A percentile compares a stretch with the other conserved stretches of the same genome.
These are phyloP conservation scores for Glossosoma conforme DNA, from an alignment of 1,140 invertebrate genomes.

Conservation along the genomic window DNA sequence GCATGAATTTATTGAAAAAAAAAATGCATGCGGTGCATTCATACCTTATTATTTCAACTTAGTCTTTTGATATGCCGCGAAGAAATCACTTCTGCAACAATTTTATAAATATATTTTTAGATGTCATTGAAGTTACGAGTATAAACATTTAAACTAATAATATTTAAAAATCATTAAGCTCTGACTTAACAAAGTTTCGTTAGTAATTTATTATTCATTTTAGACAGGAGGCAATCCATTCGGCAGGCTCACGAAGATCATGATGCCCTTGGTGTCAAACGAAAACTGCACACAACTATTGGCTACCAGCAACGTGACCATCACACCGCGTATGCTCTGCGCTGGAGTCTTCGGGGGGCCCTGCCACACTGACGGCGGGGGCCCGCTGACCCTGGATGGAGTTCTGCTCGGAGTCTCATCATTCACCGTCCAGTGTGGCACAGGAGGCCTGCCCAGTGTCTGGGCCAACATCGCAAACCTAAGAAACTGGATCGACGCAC, in stretches of 20 bases:
- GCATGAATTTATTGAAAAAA: too few relatives aligned
- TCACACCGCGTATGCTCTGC: not conserved
- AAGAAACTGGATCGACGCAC: too few relatives aligned
- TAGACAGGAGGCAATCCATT: constrained; percentile 2
- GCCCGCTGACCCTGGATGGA: not conserved
- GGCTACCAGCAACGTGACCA: not conserved
- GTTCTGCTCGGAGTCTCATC: not conserved
- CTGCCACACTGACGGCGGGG: constrained; percentile 1
- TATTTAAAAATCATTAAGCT: too few relatives aligned
- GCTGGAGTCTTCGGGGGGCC: not conserved
- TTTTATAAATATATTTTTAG: too few relatives aligned
- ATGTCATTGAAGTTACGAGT: too few relatives aligned
- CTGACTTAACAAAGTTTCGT: too few relatives aligned
- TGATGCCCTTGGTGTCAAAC: not conserved
- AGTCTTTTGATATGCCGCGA: too few relatives aligned
- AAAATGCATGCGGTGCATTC: too few relatives aligned
- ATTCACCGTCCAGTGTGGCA: not conserved
- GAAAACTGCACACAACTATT: not conserved
- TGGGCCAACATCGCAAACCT: not conserved
- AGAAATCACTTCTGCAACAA: too few relatives aligned
- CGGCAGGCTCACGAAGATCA: not conserved
- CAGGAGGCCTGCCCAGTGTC: not conserved
- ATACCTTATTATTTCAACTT: too few relatives aligned
- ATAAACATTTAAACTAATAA: too few relatives aligned
- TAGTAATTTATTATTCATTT: too few relatives aligned